Evolutionary conservation across 2,113 vertebrate genomes (phyloP), one percentile per base, ranked within the genome.

Genomic region (Larimichthys polyactis): DNA sequence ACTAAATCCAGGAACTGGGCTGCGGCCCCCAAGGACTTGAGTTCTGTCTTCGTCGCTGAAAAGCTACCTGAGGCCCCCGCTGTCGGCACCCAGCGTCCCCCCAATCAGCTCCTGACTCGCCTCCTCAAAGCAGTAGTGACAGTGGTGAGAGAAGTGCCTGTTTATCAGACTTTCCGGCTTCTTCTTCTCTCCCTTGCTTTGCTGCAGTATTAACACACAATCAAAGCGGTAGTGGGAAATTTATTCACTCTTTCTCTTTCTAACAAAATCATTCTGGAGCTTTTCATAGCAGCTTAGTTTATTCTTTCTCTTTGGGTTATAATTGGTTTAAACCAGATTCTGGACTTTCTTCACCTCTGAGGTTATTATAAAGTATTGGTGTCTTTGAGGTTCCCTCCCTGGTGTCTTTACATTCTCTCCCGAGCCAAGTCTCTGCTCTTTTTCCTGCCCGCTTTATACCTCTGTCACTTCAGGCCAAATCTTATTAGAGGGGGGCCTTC

Each of bases 81-180:
- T 69, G 16, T 73, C 86, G 5, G 68, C 76, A 15, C 81, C 89
- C 55, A 91, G 94, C 92, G 93, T 48, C 36, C 71, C 82, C 59
- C 57, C 81, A 27, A 27, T 91, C 95, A 87, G 93, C 95, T 91
- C 92, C 78, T 63, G 95, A 88, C 93, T 86, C 95, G 90, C 92
- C 93, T 87, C 52, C 87, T 79, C 91, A 87, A 54, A 85, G 93
- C 91, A 89, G 93, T 93, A 94, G 94, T 92, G 94, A 96, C 91
- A 93, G 97, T 92, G 97, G 97, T 99, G 98, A 98, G 98, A 95
- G 83, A 90, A 86, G 84, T 79, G 74, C 74, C 85, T 36, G 59
- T 89, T 93, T 81, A 63, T 81, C 75, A 36, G 87, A 84, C 72
- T 85, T 67, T 22, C 65, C 66, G 54, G 76, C 82, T 75, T 60